These are phyloP conservation scores for Chalcosyrphus nemorum DNA, from an alignment of 2,888 invertebrate genomes.

Conservation along the genomic window DNA sequence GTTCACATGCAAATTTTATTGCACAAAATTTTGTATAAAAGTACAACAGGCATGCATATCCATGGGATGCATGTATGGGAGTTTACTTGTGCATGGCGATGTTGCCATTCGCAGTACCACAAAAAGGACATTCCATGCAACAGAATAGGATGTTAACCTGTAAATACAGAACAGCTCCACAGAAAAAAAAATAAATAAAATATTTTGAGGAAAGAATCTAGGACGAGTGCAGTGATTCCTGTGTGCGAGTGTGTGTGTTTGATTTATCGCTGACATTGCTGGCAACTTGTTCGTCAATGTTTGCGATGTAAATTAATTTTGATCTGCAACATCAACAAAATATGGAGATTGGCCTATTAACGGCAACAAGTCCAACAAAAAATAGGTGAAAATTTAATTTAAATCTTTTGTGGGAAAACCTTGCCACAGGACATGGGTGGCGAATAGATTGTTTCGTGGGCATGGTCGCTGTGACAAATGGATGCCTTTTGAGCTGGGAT, in stretches of 20 bases:
- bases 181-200: too few species aligned
- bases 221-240: background rate
- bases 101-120: background rate
- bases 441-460: too few species aligned
- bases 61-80: background rate
- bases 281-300: background rate
- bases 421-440: too few species aligned
- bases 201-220: background rate
- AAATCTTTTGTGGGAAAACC: background rate
- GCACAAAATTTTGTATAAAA: slow-evolving; percentile 31
- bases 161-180: background rate
- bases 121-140: slow-evolving; percentile 29
- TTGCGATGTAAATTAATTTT: background rate
- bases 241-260: background rate
- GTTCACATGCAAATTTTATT: slow-evolving; percentile 36
- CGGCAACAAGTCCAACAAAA: too few species aligned
- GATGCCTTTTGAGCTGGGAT: too few species aligned
- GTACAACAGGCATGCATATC: slow-evolving; percentile 23
- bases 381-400: background rate
- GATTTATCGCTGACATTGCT: slow-evolving; percentile 22
- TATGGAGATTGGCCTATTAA: background rate
- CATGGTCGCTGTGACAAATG: too few species aligned
- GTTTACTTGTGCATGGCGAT: background rate
- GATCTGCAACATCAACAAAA: background rate
- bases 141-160: slow-evolving; percentile 34